phyloP scores from a whole-genome alignment of 2,113 vertebrate species.

The Bufo gargarizans region DNA sequence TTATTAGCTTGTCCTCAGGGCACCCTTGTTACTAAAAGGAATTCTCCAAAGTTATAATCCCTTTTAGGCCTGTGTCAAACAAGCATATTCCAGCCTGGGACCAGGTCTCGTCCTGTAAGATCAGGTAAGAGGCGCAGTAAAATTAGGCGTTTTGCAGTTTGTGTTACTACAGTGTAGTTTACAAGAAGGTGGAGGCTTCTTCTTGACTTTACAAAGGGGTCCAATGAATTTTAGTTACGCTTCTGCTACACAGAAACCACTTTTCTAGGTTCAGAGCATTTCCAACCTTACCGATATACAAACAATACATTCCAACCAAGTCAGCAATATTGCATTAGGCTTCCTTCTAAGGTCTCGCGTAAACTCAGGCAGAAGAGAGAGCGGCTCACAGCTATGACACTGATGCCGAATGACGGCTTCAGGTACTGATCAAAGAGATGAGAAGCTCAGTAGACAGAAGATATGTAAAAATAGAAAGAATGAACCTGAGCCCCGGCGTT shows the following conservation, averaged over 20 bases:
- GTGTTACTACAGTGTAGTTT: too few relatives aligned
- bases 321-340: background rate
- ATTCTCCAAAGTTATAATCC: background rate
- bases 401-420: slow-evolving; percentile 21
- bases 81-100: too few relatives aligned
- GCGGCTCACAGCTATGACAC: background rate
- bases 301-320: background rate
- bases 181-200: too few relatives aligned
- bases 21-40: background rate
- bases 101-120: too few relatives aligned
- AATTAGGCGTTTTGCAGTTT: too few relatives aligned
- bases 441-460: slow-evolving; percentile 24
- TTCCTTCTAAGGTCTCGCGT: background rate
- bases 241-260: background rate
- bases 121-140: too few relatives aligned
- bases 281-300: background rate
- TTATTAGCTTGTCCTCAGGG: background rate
- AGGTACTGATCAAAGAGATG: slow-evolving; percentile 39
- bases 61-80: too few relatives aligned
- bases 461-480: slow-evolving; percentile 40
- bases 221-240: background rate
- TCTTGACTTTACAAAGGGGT: too few relatives aligned
- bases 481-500: background rate
- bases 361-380: background rate
- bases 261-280: background rate